These are phyloP conservation scores for Ptilodon capucinus DNA, from an alignment of 2,888 invertebrate genomes.

Conservation along the genomic window DNA sequence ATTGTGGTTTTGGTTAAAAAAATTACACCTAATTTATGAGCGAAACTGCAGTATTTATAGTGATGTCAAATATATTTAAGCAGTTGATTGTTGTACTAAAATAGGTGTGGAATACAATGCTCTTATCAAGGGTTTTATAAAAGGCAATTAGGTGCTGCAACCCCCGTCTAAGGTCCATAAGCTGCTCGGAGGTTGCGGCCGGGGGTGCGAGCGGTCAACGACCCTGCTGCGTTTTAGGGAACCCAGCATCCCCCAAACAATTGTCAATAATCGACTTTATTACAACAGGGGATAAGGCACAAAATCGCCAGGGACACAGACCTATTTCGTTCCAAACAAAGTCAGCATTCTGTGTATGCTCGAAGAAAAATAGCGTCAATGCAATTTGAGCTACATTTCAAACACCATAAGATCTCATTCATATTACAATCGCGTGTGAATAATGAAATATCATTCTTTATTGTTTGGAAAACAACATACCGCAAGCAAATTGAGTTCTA, in stretches of 20 bases:
- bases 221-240: slow-evolving; percentile 28
- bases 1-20: too few species aligned
- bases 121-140: not conserved
- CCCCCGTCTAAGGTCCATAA: slow-evolving; percentile 7
- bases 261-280: slow-evolving; percentile 7
- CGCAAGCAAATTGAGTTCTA: slow-evolving; percentile 1
- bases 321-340: slow-evolving; percentile 3
- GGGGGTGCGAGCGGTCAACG: slow-evolving; percentile 17
- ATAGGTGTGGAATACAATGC: not conserved
- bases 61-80: too few species aligned
- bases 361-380: slow-evolving; percentile 10
- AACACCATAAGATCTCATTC: slow-evolving; percentile 7
- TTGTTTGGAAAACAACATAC: not conserved
- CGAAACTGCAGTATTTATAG: too few species aligned
- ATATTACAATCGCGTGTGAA: slow-evolving; percentile 15
- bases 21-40: too few species aligned
- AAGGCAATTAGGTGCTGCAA: not conserved
- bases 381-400: slow-evolving; percentile 19
- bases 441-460: slow-evolving; percentile 23
- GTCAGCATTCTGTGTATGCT: slow-evolving; percentile 3
- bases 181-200: slow-evolving; percentile 15
- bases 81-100: not conserved
- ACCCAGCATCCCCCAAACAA: slow-evolving; percentile 6
- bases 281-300: accelerated
- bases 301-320: not conserved